Evolutionary conservation across 2,113 vertebrate genomes (phyloP), one percentile per base, ranked within the genome.

Genomic region (Gila orcuttii): DNA sequence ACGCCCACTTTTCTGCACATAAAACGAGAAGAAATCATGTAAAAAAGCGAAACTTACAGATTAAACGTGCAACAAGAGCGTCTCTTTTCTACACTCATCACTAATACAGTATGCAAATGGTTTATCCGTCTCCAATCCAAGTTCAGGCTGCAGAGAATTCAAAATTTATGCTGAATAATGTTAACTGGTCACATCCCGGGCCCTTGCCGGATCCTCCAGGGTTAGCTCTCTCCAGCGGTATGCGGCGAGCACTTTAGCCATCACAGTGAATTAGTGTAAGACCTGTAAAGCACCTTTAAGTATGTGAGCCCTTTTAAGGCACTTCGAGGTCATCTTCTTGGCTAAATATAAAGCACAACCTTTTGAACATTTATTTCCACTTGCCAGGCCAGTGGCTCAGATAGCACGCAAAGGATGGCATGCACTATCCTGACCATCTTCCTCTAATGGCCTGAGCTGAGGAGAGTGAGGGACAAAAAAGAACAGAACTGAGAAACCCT

Each of bases 191-290:
- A 93, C 93, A 92, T 92, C 89, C 89, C 90, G 90, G 47, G 92
- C 90, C 92, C 92, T 93, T 91, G 91, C 92, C 90, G 83, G 88
- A 91, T 93, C 91, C 94, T 92, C 93, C 92, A 90, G 92, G 92
- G 92, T 92, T 92, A n/a, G 25, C 78, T 94, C 89, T 86, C 96
- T 96, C 96, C 90, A 87, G 93, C 93, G 95, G 95, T 93, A 93
- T 90, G 91, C 91, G 92, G 92, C 92, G 93, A 96, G 95, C 96
- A 97, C 96, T 97, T 97, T 96, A 96, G 93, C 96, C 93, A 96
- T 97, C 96, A 94, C 94, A 94, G 95, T 94, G 94, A 96, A 97
- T 98, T 97, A 98, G 96, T 93, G 92, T 95, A 95, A 95, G 95
- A 95, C 93, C 92, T 95, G 94, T 96, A 97, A 96, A 96, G 95